These are phyloP conservation scores for Coremacera marginata DNA, from an alignment of 2,888 invertebrate species.

Conservation along the genomic window DNA sequence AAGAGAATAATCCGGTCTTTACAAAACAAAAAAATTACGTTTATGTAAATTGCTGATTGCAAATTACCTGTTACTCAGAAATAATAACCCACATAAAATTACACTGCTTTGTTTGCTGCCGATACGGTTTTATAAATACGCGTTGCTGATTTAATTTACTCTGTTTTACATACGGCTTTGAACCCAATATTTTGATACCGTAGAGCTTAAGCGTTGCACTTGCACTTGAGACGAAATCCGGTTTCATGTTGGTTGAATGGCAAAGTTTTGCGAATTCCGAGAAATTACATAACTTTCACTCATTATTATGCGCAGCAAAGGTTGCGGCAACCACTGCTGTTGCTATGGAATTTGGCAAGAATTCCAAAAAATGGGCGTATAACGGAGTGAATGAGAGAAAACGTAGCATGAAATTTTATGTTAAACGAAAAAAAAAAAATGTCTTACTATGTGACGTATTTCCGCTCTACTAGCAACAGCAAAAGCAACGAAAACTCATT, in stretches of 20 bases:
- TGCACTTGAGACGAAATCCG: constrained; percentile 48
- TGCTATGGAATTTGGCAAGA: not conserved
- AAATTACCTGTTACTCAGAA: not conserved
- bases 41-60: too few species aligned
- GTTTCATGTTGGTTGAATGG: constrained; percentile 47
- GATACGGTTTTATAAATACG: not conserved
- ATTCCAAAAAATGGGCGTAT: not conserved
- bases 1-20: too few species aligned
- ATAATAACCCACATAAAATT: not conserved
- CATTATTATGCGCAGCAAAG: constrained; percentile 6
- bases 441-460: not conserved
- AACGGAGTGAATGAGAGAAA: not conserved
- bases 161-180: not conserved
- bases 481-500: not conserved
- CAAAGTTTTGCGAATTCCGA: constrained; percentile 46
- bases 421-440: not conserved
- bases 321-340: constrained; percentile 30
- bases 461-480: not conserved
- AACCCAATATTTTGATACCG: not conserved
- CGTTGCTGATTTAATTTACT: not conserved
- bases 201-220: constrained; percentile 21
- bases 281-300: constrained; percentile 63
- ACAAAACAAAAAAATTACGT: too few species aligned
- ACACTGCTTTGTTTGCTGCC: not conserved
- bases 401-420: too few species aligned